These are phyloP conservation scores for Zelostemma sp. DNA, from an alignment of 1,140 invertebrate genomes.

Conservation along the genomic window DNA sequence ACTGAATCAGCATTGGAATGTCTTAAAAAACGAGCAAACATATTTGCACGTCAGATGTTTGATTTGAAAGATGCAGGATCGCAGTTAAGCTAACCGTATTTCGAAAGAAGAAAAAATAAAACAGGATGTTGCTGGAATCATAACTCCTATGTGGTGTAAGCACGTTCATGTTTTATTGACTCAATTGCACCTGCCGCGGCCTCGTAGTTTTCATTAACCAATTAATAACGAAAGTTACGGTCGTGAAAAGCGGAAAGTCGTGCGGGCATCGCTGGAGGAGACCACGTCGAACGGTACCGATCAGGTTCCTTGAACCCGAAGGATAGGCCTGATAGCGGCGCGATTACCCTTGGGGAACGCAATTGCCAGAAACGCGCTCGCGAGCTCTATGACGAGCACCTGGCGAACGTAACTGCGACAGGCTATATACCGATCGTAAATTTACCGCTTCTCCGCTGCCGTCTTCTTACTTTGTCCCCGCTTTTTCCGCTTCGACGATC, in stretches of 20 bases:
- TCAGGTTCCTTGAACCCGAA: conserved; percentile 47
- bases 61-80: not conserved
- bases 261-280: conserved; percentile 50
- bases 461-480: conserved; percentile 17
- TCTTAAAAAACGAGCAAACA: no score
- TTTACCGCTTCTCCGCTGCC: conserved; percentile 43
- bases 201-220: conserved; percentile 60
- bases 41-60: no score
- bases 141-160: conserved; percentile 22
- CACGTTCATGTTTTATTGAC: conserved; percentile 25
- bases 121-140: conserved; percentile 13
- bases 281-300: conserved; percentile 56
- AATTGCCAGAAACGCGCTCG: conserved; percentile 39
- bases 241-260: conserved; percentile 53
- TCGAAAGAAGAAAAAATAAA: not conserved
- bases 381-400: conserved; percentile 44
- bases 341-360: conserved; percentile 53
- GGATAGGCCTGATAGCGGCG: conserved; percentile 33
- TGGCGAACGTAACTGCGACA: conserved; percentile 42
- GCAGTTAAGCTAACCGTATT: conserved; percentile 1
- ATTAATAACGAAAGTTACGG: conserved; percentile 64
- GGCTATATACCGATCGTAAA: conserved; percentile 39
- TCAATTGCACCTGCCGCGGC: conserved; percentile 44
- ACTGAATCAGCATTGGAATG: no score
- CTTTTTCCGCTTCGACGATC: conserved; percentile 1